These are phyloP conservation scores for Conchocele bisecta DNA, from an alignment of 2,888 invertebrate genomes.

Conservation along the genomic window DNA sequence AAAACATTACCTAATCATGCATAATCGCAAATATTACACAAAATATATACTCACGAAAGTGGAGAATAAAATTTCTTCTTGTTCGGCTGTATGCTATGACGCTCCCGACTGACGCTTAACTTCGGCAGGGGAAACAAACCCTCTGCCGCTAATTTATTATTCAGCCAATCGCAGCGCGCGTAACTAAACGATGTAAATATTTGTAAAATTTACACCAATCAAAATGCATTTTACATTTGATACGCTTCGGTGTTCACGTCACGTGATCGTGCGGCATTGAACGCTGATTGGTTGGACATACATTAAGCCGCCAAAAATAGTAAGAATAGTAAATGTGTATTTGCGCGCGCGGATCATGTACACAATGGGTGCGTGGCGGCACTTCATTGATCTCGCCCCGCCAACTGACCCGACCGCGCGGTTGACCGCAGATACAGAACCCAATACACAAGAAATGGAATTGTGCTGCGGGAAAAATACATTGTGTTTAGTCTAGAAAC, in stretches of 20 bases:
- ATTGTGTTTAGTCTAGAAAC: no score
- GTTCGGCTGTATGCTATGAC: no score
- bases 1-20: no score
- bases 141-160: conserved; percentile 7
- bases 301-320: conserved; percentile 46
- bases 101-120: conserved; percentile 41
- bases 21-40: no score
- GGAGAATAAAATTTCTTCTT: no score
- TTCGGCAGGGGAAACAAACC: conserved; percentile 32
- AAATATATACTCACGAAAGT: no score
- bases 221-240: background rate
- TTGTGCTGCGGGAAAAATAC: no score
- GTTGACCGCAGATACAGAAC: no score
- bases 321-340: conserved; percentile 44
- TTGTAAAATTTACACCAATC: background rate
- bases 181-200: conserved; percentile 1
- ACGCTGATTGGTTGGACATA: conserved; percentile 43
- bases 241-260: background rate
- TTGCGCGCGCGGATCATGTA: conserved; percentile 35
- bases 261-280: background rate
- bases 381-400: no score
- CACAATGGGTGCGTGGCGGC: conserved; percentile 1
- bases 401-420: no score
- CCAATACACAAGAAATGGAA: no score
- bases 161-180: conserved; percentile 21